Evolutionary conservation across 2,888 invertebrate species (phyloP), one percentile per base, ranked within the genome.

Genomic region (Atrina japonica): DNA sequence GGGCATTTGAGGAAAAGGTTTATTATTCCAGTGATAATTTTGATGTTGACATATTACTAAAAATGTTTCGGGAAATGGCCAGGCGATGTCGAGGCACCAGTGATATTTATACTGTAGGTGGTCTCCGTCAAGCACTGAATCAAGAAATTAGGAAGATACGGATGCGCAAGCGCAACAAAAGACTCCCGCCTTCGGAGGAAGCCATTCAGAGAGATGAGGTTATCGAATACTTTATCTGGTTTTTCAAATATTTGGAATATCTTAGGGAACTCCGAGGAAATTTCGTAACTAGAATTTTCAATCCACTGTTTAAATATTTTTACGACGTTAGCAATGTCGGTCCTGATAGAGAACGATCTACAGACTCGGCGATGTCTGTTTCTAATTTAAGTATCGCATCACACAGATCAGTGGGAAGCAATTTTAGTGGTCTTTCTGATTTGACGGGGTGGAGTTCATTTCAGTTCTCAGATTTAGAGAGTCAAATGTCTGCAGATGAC

Each of bases 141-240:
- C 76, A 72, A 23, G 73, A 77, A 40, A 76, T 72, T 49, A 70
- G 74, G 16, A 47, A 68, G 30, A 58, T 75, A 23, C 73, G 66
- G 14, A 64, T 71, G 66, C 73, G 71, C 23, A 71, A 80, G 35
- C 59, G 77, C 29, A 67, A 80, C 60, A 60, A 72, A n/a, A 50
- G 65, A 52, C 56, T 65, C 6, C 70, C 74, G 6, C 58, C 69
- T 1, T 75, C 73, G 21, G 77, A 79, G 47, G 71, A 76, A 45
- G 35, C 52, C 18, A 35, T 30, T 0, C 58, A 55, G 47, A 18
- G 23, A 6, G 68, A 70, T 29, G 27, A 75, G 66, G 59, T 83
- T 67, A 74, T 83, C 25, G 79, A 81, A 56, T 85, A 84, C 56
- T 86, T 86, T 61, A 77, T 76, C 2, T 87, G 87, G 87, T 86